phyloP scores from a whole-genome alignment of 2,113 vertebrate species.

The Corythornis cristatus region DNA sequence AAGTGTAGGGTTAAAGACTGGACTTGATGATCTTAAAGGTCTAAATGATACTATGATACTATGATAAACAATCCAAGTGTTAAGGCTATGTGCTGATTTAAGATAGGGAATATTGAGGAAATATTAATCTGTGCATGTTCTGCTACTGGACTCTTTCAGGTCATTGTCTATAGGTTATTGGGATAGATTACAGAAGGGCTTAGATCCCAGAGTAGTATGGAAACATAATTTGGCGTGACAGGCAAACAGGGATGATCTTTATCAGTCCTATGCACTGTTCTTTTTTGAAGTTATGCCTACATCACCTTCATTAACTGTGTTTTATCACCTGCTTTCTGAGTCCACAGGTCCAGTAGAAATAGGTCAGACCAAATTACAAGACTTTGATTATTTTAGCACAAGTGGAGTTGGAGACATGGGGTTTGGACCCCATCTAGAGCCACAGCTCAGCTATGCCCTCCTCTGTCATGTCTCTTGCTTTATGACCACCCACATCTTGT shows the following conservation, averaged over 20 bases:
- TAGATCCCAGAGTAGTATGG: background rate
- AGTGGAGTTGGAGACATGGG: background rate
- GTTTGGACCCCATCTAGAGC: fast-evolving
- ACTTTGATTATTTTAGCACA: background rate
- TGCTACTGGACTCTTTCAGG: background rate
- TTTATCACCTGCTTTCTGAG: background rate
- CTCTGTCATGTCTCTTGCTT: background rate
- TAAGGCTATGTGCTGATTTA: background rate
- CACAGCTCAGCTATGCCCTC: background rate
- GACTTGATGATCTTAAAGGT: too few species aligned
- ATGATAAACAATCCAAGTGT: background rate
- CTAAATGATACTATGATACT: too few species aligned
- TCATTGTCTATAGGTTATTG: background rate
- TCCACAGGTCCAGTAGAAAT: background rate
- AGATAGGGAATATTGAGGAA: background rate
- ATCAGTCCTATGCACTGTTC: background rate
- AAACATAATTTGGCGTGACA: background rate
- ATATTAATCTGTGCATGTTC: background rate
- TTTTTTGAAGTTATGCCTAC: background rate
- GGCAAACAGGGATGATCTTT: background rate
- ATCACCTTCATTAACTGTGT: background rate
- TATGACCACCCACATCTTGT: background rate
- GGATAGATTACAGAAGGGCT: background rate
- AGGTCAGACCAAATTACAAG: background rate
- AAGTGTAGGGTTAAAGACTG: too few species aligned